Base-by-base conservation (phyloP, 2,888 invertebrate species). In the Pocota personata region DNA sequence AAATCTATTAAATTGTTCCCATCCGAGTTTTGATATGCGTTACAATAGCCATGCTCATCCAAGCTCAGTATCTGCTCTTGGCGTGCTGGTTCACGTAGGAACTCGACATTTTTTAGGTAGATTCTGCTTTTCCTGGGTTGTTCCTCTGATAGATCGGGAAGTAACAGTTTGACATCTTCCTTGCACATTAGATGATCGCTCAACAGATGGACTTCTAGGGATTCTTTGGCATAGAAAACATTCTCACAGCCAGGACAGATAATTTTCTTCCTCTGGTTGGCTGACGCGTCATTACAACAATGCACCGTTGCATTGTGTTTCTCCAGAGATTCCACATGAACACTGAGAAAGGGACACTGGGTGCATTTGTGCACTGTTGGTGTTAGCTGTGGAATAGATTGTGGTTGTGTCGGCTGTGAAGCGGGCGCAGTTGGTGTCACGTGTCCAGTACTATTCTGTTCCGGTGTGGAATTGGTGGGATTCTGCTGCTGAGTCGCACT, bases 171-270 rank as follows among this genome's bases (percentile, higher is more conserved):
- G 1, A 95, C 92, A 89, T 95, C 95, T 88, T 93, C 93, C 73
- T 93, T 93, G 37, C 93, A 93, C 93, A 96, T 95, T 90, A 95
- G 94, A 90, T 96, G 96, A 90, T 96, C 96, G 88, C 94, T 94
- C 24, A 94, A 93, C 4, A 96, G 92, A 90, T 96, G 96, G 4
- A 94, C 93, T 88, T 95, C 93, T 0, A 96, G 91, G 0, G 95
- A 94, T 88, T 95, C 94, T 88, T 94, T 94, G 8, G 94, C 94
- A 88, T 94, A 95, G 89, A 96, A 96, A 1, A 94, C 91, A 89
- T 95, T 95, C 0, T 93, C 91, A 89, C 96, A 96, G 7, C 95
- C 96, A 12, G 95, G 95, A 89, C 96, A 96, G 87, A 93, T 93
- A 6, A 95, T 93, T 82, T 94, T 93, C 5, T 16, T 66, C 8